Evolutionary conservation across 2,888 invertebrate genomes (phyloP), one percentile per base, ranked within the genome.

Genomic region (Folsomia candida): DNA sequence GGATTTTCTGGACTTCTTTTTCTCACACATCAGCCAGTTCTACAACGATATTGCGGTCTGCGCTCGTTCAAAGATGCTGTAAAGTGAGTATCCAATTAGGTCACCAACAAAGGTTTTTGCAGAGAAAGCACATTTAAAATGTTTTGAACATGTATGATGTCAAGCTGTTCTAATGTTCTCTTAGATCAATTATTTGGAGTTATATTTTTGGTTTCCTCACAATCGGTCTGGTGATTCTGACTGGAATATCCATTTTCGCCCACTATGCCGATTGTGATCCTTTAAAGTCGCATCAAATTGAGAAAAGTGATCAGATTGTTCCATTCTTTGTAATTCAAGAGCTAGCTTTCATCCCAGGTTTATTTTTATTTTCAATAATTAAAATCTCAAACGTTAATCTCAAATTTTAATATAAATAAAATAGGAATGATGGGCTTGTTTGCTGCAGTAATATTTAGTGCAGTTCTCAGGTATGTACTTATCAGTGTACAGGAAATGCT

Each of bases 1-100:
- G 77, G 78, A 9, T 76, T 79, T 61, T 59, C 75, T 1, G 76
- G 71, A 6, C 59, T 80, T 20, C 75, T 70, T 68, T 79, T 18
- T 67, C 64, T 66, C 57, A 70, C 72, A 3, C 78, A 78, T 60
- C 80, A 79, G 65, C 79, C 76, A 18, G 72, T 75, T 14, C 76
- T 80, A 2, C 80, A 80, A 47, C 61, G 80, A 28, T 80, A 79
- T 27, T 77, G 76, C 70, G 70, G 75, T 54, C 63, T 76, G 20
- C 75, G 75, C 9, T 67, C 73, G 1, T 71, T 68, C 18, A 59
- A 22, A 47, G 68, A 69, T 29, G 76, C 76, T 24, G 72, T 74
- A 37, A 76, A 74, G 68, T 68, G 57, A 65, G 28, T 29, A 22
- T n/a, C 18, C 2, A 24, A 24, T 47, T 47, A 47, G 9, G 14